Conservation (phyloP, 2,113 vertebrate genomes). For the Tupaia chinensis region DNA sequence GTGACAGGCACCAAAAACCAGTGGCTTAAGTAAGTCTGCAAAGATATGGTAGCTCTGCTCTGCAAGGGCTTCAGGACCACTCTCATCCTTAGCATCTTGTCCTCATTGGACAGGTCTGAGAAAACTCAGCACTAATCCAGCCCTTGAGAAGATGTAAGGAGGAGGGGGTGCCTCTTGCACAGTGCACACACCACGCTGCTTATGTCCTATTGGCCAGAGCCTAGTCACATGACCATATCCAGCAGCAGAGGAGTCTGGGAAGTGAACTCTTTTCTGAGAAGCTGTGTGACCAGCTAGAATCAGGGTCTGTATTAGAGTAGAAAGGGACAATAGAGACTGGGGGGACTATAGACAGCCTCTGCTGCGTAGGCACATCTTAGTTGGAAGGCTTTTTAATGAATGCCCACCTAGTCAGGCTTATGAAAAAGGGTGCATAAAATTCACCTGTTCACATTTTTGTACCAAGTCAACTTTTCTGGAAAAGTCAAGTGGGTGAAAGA, state of each 20-base stretch:
- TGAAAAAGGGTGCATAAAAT: slow-evolving; percentile 44
- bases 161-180: not conserved
- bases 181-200: not conserved
- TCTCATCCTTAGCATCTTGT: not conserved
- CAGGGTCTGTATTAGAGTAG: not conserved
- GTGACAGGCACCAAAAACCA: not conserved
- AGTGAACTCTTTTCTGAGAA: not conserved
- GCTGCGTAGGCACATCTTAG: not conserved
- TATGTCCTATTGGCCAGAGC: not conserved
- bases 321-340: not conserved
- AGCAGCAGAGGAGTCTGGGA: not conserved
- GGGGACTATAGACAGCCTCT: not conserved
- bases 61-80: not conserved
- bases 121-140: not conserved
- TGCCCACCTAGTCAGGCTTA: not conserved
- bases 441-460: slow-evolving; percentile 11
- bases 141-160: not conserved
- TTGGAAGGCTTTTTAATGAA: slow-evolving; percentile 48
- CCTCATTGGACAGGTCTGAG: not conserved
- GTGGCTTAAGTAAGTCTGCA: not conserved
- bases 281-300: not conserved
- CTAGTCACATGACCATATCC: not conserved
- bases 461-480: slow-evolving; percentile 11
- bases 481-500: not conserved
- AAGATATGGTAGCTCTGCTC: not conserved